Evolutionary conservation across 2,113 vertebrate genomes (phyloP).

Genomic region (Puntigrus tetrazona): DNA sequence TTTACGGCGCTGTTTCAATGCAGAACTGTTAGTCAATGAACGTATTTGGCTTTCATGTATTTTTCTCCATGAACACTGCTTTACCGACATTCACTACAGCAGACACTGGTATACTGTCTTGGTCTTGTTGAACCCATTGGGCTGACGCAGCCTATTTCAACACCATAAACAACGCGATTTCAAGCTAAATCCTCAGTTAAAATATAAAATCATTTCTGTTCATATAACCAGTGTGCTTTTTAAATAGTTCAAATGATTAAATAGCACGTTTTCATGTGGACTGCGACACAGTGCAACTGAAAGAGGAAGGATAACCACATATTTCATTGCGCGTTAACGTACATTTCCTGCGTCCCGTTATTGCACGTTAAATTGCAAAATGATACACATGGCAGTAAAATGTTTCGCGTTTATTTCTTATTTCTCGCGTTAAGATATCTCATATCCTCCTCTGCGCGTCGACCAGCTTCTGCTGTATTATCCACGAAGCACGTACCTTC

Average conservation of each 20-base stretch:
- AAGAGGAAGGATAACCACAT: neutral
- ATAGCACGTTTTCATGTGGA: neutral
- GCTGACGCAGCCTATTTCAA: slow-evolving; percentile 4
- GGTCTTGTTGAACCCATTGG: slow-evolving; percentile 28
- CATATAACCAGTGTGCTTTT: neutral
- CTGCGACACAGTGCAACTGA: neutral
- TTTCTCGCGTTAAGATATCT: no score
- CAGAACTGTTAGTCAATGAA: neutral
- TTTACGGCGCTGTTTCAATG: neutral
- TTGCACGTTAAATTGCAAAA: neutral
- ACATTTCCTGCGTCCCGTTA: slow-evolving; percentile 1
- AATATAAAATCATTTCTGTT: neutral
- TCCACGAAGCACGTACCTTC: slow-evolving; percentile 21
- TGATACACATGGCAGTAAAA: neutral
- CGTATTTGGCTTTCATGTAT: neutral
- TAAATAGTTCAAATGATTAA: neutral
- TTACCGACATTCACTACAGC: neutral
- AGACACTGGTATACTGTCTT: slow-evolving; percentile 38
- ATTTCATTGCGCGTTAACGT: neutral
- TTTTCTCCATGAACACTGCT: neutral
- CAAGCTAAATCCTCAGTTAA: neutral
- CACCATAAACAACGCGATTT: neutral
- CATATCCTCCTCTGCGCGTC: neutral
- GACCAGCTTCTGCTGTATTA: neutral
- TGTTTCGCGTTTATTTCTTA: neutral